Conservation (phyloP, 2,888 invertebrate species). For the Sympetrum striolatum region DNA sequence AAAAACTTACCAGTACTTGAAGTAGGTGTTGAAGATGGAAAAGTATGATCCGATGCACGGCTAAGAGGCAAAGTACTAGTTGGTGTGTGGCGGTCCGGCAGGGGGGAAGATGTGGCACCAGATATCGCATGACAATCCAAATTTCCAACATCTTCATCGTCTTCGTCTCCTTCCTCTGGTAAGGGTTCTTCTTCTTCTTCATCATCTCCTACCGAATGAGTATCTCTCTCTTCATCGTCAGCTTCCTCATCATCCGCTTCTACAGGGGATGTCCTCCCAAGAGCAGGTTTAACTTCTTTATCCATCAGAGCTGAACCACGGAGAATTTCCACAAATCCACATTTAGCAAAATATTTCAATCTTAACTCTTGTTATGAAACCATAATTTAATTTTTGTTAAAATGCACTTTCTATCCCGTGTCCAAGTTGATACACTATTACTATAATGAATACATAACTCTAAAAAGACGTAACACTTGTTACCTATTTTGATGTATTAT, state of each 20-base stretch:
- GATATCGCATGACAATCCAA: slow-evolving; percentile 26
- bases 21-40: slow-evolving; percentile 32
- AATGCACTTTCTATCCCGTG: too few species aligned
- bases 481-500: background rate
- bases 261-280: slow-evolving; percentile 29
- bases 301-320: slow-evolving; percentile 5
- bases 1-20: slow-evolving; percentile 36
- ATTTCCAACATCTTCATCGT: slow-evolving; percentile 47
- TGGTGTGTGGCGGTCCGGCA: slow-evolving; percentile 42
- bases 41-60: background rate
- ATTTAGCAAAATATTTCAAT: background rate
- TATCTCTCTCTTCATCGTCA: slow-evolving; percentile 73
- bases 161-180: slow-evolving; percentile 49
- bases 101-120: slow-evolving; percentile 27
- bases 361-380: background rate
- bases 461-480: background rate
- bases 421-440: background rate
- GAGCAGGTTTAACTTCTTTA: slow-evolving; percentile 27
- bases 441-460: background rate
- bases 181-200: slow-evolving; percentile 71
- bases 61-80: slow-evolving; percentile 6
- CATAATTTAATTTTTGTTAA: too few species aligned
- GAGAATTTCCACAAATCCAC: background rate
- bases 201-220: slow-evolving; percentile 76
- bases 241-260: slow-evolving; percentile 40